Conservation (phyloP, 2,113 vertebrate species). For the Suricata suricatta region DNA sequence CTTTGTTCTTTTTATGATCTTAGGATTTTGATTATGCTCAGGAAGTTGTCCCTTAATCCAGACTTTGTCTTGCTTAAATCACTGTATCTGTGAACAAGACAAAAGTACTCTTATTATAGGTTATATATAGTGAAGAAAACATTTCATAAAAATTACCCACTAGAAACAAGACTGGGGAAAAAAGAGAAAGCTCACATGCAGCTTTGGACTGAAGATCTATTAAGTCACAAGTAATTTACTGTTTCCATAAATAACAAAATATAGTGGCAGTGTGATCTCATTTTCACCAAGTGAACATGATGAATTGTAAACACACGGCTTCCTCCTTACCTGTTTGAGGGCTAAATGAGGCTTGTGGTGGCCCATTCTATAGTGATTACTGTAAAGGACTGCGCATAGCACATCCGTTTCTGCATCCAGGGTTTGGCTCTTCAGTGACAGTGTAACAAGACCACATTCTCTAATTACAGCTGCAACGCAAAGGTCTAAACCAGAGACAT, state of each 20-base stretch:
- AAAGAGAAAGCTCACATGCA: neutral
- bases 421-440: conserved; percentile 67
- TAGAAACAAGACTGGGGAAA: conserved; percentile 28
- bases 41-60: conserved; percentile 3
- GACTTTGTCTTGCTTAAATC: conserved; percentile 38
- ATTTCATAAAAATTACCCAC: neutral
- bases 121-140: neutral
- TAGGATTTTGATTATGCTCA: conserved; percentile 17
- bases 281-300: neutral
- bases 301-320: neutral
- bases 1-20: conserved; percentile 13
- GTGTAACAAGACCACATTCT: conserved; percentile 50
- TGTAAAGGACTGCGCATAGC: conserved; percentile 83
- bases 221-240: conserved; percentile 21
- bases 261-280: neutral
- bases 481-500: conserved; percentile 68
- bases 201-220: neutral
- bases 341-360: conserved; percentile 84
- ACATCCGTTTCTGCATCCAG: conserved; percentile 81
- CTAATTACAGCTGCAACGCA: conserved; percentile 70
- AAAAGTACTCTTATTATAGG: neutral
- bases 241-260: conserved; percentile 11
- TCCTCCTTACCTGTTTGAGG: conserved; percentile 86
- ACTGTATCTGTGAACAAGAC: neutral
- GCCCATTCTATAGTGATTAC: conserved; percentile 82